phyloP scores from a whole-genome alignment of 2,113 vertebrate genomes.

The Ptychochromis oligacanthus region DNA sequence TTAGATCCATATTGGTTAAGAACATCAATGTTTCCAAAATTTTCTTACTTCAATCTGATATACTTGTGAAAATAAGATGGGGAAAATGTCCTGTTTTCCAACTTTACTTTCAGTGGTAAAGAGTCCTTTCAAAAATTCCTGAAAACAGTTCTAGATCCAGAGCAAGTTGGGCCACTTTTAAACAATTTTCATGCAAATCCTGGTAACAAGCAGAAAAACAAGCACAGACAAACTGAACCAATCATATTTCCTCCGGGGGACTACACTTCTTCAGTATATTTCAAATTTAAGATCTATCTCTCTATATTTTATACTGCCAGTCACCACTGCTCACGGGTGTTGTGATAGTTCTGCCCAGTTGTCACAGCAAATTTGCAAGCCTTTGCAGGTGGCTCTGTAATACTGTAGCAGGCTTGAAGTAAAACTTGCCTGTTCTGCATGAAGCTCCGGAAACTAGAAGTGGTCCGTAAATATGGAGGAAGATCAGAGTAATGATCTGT shows the following conservation, averaged over 20 bases:
- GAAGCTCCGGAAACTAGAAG: background rate
- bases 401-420: background rate
- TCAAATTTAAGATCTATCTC: background rate
- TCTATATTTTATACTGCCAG: background rate
- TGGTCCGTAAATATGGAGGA: background rate
- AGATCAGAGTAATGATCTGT: background rate
- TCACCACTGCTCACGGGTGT: background rate
- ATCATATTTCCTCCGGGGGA: background rate
- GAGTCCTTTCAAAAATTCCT: background rate
- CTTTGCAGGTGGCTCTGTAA: background rate
- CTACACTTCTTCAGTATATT: background rate
- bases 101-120: background rate
- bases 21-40: no score
- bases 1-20: no score
- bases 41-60: background rate
- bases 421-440: background rate
- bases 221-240: background rate
- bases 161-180: no score
- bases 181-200: background rate
- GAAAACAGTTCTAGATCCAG: background rate
- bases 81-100: background rate
- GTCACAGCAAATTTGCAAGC: background rate
- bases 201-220: background rate
- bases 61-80: no score
- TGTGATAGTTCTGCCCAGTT: background rate